Conservation (phyloP, 2,113 vertebrate species). For the Shinisaurus crocodilurus region DNA sequence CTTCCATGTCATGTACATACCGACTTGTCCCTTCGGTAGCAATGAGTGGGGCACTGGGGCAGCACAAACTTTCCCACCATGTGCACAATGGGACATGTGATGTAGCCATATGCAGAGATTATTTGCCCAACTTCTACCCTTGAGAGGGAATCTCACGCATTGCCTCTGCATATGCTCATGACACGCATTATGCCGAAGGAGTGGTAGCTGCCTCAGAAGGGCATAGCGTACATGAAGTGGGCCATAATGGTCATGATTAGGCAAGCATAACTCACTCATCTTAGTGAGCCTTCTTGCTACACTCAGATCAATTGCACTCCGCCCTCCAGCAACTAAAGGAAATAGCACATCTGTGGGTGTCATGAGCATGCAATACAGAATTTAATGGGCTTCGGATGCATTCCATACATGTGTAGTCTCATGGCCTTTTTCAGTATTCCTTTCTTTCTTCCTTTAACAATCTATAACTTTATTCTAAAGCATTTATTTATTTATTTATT, state of each 20-base stretch:
- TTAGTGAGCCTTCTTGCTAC: background rate
- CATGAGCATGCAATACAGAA: background rate
- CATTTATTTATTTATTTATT: too few relatives aligned
- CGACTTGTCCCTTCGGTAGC: background rate
- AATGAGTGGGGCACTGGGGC: background rate
- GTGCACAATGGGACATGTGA: background rate
- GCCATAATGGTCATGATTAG: background rate
- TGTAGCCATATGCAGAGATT: background rate
- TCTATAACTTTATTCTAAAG: too few relatives aligned
- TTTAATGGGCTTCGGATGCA: background rate
- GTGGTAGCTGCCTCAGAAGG: background rate
- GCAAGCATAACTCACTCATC: background rate
- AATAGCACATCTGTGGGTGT: background rate
- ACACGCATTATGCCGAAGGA: background rate
- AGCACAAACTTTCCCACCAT: background rate
- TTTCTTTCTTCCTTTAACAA: background rate
- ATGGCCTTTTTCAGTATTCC: background rate
- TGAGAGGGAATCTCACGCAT: background rate
- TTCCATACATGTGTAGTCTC: background rate
- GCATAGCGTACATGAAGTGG: background rate
- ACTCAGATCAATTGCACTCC: background rate
- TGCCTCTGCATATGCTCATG: too few relatives aligned
- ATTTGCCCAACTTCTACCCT: background rate
- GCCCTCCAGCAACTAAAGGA: background rate
- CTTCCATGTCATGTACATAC: background rate